These are phyloP conservation scores for Ormia ochracea DNA, from an alignment of 2,888 invertebrate genomes.

Conservation along the genomic window DNA sequence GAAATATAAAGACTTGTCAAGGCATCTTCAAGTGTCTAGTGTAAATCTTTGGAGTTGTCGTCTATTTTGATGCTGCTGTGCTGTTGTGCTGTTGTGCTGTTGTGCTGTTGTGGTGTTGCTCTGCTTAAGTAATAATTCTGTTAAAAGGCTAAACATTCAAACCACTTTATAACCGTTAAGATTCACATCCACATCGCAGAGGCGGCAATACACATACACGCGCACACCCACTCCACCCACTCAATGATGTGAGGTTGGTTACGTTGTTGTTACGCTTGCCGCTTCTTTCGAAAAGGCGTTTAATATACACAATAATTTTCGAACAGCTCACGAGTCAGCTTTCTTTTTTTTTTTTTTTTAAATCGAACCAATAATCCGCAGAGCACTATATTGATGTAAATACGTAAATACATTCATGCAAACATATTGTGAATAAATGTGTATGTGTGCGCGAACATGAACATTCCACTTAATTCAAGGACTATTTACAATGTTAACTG, in stretches of 20 bases:
- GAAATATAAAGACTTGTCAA: background rate
- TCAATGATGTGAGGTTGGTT: no score
- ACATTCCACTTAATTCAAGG: conserved; percentile 35
- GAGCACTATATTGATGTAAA: background rate
- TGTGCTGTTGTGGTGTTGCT: conserved; percentile 4
- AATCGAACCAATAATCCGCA: background rate
- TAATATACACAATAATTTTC: conserved; percentile 47
- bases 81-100: background rate
- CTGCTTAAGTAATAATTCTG: conserved; percentile 30
- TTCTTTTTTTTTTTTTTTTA: background rate
- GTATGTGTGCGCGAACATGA: background rate
- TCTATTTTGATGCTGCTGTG: conserved; percentile 35
- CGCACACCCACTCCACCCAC: background rate
- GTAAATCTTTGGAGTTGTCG: conserved; percentile 52
- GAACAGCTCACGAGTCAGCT: conserved; percentile 22
- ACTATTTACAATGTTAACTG: conserved; percentile 53
- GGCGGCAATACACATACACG: background rate
- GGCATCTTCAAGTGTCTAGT: conserved; percentile 33
- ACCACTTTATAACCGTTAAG: conserved; percentile 44
- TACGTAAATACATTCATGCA: background rate
- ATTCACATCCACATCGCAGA: conserved; percentile 14
- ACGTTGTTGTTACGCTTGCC: conserved; percentile 30
- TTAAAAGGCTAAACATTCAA: conserved; percentile 53
- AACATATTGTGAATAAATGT: background rate
- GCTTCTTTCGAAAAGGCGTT: conserved; percentile 56